phyloP scores from a whole-genome alignment of 2,888 invertebrate genomes.

The Elegia similella region DNA sequence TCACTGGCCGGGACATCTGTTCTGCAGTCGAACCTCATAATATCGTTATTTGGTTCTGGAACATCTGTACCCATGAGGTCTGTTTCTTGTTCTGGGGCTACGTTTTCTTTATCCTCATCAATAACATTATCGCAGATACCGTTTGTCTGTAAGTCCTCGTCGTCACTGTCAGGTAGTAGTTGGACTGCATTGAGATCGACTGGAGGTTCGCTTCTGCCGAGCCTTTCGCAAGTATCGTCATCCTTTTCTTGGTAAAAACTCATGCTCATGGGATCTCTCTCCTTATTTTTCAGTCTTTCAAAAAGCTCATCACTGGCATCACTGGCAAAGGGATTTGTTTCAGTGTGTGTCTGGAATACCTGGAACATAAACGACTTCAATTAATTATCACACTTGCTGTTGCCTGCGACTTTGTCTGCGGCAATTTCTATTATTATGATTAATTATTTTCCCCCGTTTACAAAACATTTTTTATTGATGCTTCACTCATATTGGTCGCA shows the following conservation, averaged over 20 bases:
- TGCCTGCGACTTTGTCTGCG: too few species aligned
- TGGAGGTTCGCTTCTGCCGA: constrained; percentile 55
- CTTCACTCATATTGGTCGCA: too few species aligned
- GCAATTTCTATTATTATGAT: too few species aligned
- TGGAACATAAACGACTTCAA: constrained; percentile 35
- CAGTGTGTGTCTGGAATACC: constrained; percentile 72
- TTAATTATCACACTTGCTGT: neutral
- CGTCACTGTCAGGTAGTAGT: constrained; percentile 77
- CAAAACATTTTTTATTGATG: too few species aligned
- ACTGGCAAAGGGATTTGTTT: constrained; percentile 70
- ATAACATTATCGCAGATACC: constrained; percentile 43
- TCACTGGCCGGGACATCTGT: constrained; percentile 44
- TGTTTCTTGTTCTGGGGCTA: constrained; percentile 49
- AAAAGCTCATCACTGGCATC: constrained; percentile 73
- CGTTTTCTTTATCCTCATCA: constrained; percentile 62
- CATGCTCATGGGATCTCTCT: constrained; percentile 84
- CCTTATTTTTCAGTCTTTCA: constrained; percentile 78
- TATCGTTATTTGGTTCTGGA: constrained; percentile 67
- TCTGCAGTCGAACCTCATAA: constrained; percentile 58
- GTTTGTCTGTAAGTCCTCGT: constrained; percentile 63
- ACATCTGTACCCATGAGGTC: constrained; percentile 44
- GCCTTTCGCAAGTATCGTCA: constrained; percentile 74
- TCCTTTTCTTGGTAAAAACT: constrained; percentile 84
- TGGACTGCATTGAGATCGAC: constrained; percentile 84
- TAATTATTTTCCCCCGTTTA: too few species aligned